These are phyloP conservation scores for Pammene aurita DNA, from an alignment of 2,888 invertebrate genomes.

Conservation along the genomic window DNA sequence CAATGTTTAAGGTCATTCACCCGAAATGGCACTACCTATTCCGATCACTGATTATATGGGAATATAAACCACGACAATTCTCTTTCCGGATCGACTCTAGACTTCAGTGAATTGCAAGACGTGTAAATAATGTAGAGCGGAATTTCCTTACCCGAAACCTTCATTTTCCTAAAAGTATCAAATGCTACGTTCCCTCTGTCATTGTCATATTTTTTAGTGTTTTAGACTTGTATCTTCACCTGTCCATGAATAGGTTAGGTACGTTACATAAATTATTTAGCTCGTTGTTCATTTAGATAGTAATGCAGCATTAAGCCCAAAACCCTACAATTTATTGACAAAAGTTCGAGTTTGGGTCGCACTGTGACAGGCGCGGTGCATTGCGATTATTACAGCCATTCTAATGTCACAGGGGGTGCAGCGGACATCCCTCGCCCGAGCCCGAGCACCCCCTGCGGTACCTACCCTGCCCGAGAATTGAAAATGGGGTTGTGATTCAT, in stretches of 20 bases:
- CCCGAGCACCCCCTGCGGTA: constrained; percentile 63
- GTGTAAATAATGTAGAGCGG: neutral
- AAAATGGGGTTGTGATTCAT: constrained; percentile 82
- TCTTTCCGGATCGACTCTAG: too few relatives aligned
- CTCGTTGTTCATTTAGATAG: neutral
- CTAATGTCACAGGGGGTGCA: constrained; percentile 73
- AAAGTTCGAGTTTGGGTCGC: constrained; percentile 44
- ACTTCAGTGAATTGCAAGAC: neutral
- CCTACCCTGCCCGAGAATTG: constrained; percentile 59
- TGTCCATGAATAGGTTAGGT: too few relatives aligned
- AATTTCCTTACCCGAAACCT: neutral
- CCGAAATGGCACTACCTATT: too few relatives aligned
- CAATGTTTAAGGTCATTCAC: too few relatives aligned
- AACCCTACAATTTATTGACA: constrained; percentile 34
- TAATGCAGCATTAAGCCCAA: neutral
- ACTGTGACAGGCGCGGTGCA: constrained; percentile 61
- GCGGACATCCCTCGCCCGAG: constrained; percentile 58
- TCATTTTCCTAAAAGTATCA: neutral
- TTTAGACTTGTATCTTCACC: too few relatives aligned
- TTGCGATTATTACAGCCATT: constrained; percentile 76
- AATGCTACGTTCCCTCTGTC: too few relatives aligned
- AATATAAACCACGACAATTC: too few relatives aligned
- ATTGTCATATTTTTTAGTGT: too few relatives aligned
- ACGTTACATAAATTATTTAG: neutral
- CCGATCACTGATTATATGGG: too few relatives aligned